These are phyloP conservation scores for Vanessa cardui DNA, from an alignment of 2,888 invertebrate genomes.

Conservation along the genomic window DNA sequence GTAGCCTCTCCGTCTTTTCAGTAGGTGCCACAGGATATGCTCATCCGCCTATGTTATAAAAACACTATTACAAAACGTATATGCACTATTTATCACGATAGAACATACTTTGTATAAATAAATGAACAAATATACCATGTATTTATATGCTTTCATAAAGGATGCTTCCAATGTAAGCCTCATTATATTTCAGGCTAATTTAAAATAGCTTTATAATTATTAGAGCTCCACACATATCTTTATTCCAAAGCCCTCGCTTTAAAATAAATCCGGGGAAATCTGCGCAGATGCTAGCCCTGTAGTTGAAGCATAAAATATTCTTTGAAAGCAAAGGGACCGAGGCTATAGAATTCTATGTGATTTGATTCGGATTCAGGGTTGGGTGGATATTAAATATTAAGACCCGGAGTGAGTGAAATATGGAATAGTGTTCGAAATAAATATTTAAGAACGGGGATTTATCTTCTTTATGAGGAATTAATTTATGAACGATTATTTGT, in stretches of 20 bases:
- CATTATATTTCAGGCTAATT: background rate
- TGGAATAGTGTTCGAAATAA: background rate
- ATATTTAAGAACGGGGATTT: too few relatives aligned
- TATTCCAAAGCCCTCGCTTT: slow-evolving; percentile 1
- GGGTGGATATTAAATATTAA: slow-evolving; percentile 38
- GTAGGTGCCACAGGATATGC: too few relatives aligned
- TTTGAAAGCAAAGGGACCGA: slow-evolving; percentile 27
- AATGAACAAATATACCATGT: too few relatives aligned
- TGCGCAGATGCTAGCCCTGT: slow-evolving; percentile 20
- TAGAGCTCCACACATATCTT: background rate
- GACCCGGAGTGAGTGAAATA: slow-evolving; percentile 1
- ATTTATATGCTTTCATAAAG: background rate
- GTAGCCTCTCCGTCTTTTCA: too few relatives aligned
- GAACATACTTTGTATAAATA: too few relatives aligned
- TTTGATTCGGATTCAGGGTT: slow-evolving; percentile 34
- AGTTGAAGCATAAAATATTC: slow-evolving; percentile 35
- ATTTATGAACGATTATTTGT: too few relatives aligned
- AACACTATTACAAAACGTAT: too few relatives aligned
- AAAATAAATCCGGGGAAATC: slow-evolving; percentile 29
- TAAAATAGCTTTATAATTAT: slow-evolving; percentile 3
- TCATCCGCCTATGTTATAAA: too few relatives aligned
- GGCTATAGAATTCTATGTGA: slow-evolving; percentile 30
- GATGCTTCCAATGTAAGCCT: background rate
- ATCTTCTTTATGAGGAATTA: too few relatives aligned
- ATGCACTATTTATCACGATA: too few relatives aligned